Percentiles rank a stretch among this genome's conserved stretches.
These are phyloP conservation scores for Sebastes reedi DNA, from an alignment of 2,797 vertebrate species.

Conservation along the genomic window DNA sequence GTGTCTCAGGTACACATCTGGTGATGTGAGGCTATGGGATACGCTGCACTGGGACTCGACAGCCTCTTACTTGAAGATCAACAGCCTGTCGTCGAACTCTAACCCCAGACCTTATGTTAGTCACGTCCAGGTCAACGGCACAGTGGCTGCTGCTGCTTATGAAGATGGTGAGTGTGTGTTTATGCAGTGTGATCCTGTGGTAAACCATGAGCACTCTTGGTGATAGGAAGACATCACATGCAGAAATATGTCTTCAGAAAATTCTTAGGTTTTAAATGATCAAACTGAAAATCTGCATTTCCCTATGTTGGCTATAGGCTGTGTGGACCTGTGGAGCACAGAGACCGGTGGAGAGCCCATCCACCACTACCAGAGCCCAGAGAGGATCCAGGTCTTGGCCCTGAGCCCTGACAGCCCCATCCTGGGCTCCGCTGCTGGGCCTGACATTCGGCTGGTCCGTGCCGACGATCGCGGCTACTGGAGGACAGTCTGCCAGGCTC, in stretches of 20 bases:
- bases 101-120: conserved; percentile 84
- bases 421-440: conserved; percentile 85
- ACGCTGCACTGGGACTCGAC: conserved; percentile 91
- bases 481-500: conserved; percentile 81
- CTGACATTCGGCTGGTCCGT: conserved; percentile 84
- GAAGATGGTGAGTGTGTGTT: conserved; percentile 87
- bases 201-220: not conserved
- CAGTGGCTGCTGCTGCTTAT: conserved; percentile 91
- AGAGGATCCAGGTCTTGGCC: conserved; percentile 84
- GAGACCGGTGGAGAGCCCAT: conserved; percentile 86
- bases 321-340: conserved; percentile 91
- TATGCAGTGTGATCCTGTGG: not conserved
- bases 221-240: not conserved
- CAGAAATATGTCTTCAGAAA: not conserved
- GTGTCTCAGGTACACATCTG: conserved; percentile 90
- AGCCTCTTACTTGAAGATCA: conserved; percentile 86
- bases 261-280: too few species aligned
- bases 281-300: too few species aligned
- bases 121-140: conserved; percentile 89
- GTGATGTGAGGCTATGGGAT: conserved; percentile 95
- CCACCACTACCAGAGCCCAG: conserved; percentile 88
- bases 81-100: conserved; percentile 72
- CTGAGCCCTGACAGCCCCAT: conserved; percentile 80
- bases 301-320: conserved; percentile 72
- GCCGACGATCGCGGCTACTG: conserved; percentile 88